A percentile compares a stretch with the other conserved stretches of the same genome.
These are phyloP conservation scores for Bubo scandiacus DNA, from an alignment of 2,113 vertebrate species.

Conservation along the genomic window DNA sequence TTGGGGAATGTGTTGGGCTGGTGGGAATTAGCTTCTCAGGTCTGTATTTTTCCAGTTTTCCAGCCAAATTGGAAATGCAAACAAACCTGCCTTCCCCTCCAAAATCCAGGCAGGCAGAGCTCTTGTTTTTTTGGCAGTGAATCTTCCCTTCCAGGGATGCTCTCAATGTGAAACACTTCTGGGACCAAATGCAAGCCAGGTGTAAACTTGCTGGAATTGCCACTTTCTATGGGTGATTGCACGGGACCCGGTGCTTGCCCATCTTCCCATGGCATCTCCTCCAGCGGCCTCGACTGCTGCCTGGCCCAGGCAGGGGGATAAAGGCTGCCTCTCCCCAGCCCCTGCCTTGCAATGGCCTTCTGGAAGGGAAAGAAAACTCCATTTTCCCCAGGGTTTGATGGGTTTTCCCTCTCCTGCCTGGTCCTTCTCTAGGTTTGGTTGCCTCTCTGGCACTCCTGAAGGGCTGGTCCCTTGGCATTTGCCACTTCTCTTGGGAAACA, in stretches of 20 bases:
- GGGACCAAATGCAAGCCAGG: background rate
- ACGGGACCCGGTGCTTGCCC: rapidly evolving
- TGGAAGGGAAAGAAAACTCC: background rate
- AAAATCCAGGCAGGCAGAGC: background rate
- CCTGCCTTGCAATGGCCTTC: background rate
- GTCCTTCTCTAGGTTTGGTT: background rate
- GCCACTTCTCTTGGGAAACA: background rate
- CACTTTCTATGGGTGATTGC: background rate
- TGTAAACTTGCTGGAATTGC: background rate
- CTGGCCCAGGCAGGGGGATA: background rate
- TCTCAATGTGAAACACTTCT: background rate
- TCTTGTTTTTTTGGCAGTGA: background rate
- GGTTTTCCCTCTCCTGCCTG: background rate
- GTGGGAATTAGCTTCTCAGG: background rate
- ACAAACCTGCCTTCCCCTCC: background rate
- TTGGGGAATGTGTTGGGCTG: background rate
- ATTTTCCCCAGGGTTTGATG: background rate
- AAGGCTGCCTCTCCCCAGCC: background rate
- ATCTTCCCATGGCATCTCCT: background rate
- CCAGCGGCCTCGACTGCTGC: rapidly evolving
- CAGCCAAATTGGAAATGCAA: background rate
- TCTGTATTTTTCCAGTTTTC: background rate
- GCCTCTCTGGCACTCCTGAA: background rate
- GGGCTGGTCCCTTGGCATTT: background rate
- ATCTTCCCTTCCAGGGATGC: background rate